Base-by-base conservation (phyloP, 2,797 vertebrate species). In the Margarornis squamiger region DNA sequence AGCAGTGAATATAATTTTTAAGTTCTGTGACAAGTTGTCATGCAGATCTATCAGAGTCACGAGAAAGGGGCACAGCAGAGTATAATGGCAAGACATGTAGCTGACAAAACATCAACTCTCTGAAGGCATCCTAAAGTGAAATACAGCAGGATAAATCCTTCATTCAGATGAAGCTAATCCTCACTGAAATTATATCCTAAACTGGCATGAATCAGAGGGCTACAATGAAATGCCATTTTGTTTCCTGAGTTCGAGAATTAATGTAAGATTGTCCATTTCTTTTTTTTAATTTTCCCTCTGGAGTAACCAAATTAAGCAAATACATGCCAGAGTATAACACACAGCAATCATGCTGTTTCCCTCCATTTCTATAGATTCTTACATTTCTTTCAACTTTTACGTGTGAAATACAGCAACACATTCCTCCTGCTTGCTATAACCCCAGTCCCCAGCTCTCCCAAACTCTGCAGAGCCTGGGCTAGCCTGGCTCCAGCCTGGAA, bases 91-190 rank as follows among this genome's bases (percentile, higher is more conserved):
- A 90, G 86, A 90, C 2, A 30, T 5, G 1, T 67, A 78, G 73
- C 77, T 97, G 91, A 85, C 74, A 93, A 94, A 96, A 80, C 43
- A 77, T 57, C 49, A 59, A 3, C 39, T 70, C 81, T 90, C 77
- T 83, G 51, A 96, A 90, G 90, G 58, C 68, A 92, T 57, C 78
- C 68, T 72, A 9, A 91, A 92, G 74, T 59, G 86, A 95, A 90
- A 78, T 30, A 84, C 32, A 90, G 87, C 43, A 45, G 81, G 59
- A 82, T 85, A 95, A 94, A 90, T 92, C 82, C 84, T 87, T 45
- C 2, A 3, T 83, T 79, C 38, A 55, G 36, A 92, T 57, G 43
- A 96, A 88, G 73, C 62, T 76, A 96, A 49, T 79, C 43, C 43
- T 91, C 61, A 46, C 34, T 57, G 59, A 95, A 78, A 91, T 88